Evolutionary conservation across 2,888 invertebrate genomes (phyloP).

Genomic region (Nemotelus nigrinus): DNA sequence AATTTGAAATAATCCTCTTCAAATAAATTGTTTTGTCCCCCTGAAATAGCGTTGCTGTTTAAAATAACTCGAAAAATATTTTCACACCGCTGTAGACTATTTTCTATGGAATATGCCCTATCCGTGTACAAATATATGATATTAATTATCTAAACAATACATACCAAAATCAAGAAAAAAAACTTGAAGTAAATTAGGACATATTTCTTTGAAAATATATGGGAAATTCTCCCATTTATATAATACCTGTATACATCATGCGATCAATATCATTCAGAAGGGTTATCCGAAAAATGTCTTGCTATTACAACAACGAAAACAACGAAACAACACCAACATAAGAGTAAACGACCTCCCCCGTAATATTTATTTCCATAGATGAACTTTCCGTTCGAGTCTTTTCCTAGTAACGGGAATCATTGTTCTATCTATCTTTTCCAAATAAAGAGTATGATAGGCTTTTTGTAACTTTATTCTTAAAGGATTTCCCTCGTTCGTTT

Average conservation of each 20-base stretch:
- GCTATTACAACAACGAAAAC: not conserved
- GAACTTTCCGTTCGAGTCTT: constrained; percentile 16
- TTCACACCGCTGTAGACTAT: no score
- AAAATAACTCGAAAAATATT: no score
- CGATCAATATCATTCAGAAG: not conserved
- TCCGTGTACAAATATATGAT: no score
- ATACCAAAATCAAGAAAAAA: no score
- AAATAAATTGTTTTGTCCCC: no score
- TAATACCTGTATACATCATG: not conserved
- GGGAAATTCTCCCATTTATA: no score
- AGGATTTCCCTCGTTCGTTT: not conserved
- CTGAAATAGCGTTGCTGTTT: no score
- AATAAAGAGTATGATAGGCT: constrained; percentile 26
- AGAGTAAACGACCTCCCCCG: constrained; percentile 1
- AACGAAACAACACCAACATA: not conserved
- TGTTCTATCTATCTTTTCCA: not conserved
- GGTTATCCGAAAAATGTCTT: not conserved
- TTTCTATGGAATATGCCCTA: no score
- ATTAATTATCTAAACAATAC: no score
- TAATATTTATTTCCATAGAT: constrained; percentile 1
- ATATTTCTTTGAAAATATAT: no score
- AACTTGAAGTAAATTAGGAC: no score
- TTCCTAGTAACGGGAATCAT: constrained; percentile 8
- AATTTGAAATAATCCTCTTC: no score
- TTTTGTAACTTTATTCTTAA: constrained; percentile 17